Evolutionary conservation across 2,888 invertebrate genomes (phyloP).

Genomic region (Myopa tessellatipennis): DNA sequence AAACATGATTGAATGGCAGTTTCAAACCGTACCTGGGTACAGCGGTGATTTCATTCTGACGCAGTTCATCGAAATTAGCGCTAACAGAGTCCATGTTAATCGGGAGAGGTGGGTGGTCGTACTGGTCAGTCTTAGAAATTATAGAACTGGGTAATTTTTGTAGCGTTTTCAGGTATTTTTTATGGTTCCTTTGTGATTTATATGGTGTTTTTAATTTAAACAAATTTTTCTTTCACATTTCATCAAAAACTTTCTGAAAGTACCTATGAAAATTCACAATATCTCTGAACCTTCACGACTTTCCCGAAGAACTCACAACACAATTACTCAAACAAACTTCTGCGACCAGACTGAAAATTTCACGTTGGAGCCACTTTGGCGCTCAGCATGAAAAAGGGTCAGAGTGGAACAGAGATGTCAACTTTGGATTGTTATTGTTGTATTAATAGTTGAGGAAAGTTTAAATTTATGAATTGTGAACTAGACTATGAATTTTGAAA

Average conservation of each 20-base stretch:
- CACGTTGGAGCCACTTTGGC: conserved; percentile 1
- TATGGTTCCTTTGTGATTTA: neutral
- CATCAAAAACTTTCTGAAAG: neutral
- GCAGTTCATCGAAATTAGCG: conserved; percentile 60
- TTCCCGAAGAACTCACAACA: neutral
- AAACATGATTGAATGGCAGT: conserved; percentile 79
- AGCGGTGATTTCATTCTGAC: conserved; percentile 60
- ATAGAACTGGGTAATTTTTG: neutral
- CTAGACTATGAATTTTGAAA: no score
- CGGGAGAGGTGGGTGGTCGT: neutral
- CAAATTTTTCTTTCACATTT: neutral
- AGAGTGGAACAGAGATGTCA: no score
- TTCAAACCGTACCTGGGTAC: conserved; percentile 79
- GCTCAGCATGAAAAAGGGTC: conserved; percentile 4
- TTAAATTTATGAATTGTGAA: no score
- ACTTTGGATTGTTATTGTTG: no score
- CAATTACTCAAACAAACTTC: conserved; percentile 5
- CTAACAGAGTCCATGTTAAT: conserved; percentile 59
- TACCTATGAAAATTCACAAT: neutral
- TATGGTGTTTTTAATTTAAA: neutral
- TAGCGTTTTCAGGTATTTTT: neutral
- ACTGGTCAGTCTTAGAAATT: neutral
- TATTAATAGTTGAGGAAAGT: no score
- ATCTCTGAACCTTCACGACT: neutral
- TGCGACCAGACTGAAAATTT: conserved; percentile 21